Evolutionary conservation across 1,140 invertebrate species (phyloP), one percentile per base, ranked within the genome.

Genomic region (Drosophila repleta): DNA sequence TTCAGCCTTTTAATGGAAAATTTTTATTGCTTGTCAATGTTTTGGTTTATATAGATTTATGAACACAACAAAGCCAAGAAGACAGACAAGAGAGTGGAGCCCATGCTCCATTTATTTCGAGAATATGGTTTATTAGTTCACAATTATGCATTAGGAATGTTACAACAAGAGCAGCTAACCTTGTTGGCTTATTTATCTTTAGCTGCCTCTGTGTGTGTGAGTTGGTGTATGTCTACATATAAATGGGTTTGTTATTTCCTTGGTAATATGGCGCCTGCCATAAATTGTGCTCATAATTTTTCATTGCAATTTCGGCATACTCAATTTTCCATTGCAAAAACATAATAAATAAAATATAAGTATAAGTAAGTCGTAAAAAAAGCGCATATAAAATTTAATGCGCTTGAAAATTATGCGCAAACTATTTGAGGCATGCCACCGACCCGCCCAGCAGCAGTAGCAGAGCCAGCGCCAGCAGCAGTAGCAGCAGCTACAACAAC

Each of bases 331-430:
- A 43, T 74, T 65, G 61, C 52, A 65, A 76, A 81, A 76, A 72
- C 76, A 72, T 84, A 85, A 84, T 84, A 84, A 84, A 87, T 85
- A 87, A 84, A 77, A 87, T 87, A 87, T 71, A 85, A 70, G 82
- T 71, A 87, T 52, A 82, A 79, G 76, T 82, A 71, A 85, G 81
- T 84, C 79, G 78, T 80, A 52, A 52, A 52, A 57, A 80, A 75
- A 53, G 63, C 74, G 80, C 71, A 79, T 84, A 84, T 84, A 84
- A 84, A 84, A 84, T 84, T 84, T 84, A 84, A 84, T 87, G 81
- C 81, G 70, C 62, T 79, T 79, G 77, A 87, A 84, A 84, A 84
- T 84, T 84, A 87, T 84, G 81, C 81, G 81, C 67, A 81, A 84
- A 84, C 82, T 84, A 84, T 84, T 84, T 87, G 64, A 71, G 69